phyloP scores from a whole-genome alignment of 64 coral and sea anemone genomes.

The Porites australiensis region DNA sequence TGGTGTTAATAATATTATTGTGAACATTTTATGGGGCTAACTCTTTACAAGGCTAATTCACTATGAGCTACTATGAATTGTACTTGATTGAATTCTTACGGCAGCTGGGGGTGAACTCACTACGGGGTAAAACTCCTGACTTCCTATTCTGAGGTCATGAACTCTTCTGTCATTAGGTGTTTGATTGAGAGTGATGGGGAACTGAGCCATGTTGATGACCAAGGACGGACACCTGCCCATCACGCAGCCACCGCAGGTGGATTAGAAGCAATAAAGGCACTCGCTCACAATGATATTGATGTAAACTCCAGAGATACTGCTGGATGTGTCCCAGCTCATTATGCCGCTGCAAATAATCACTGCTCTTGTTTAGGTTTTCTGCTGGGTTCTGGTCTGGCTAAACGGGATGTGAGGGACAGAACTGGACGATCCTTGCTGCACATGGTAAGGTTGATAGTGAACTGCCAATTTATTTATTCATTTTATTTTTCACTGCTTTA shows the following conservation, averaged over 20 bases:
- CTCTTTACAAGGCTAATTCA: no score
- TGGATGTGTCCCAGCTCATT: constrained; percentile 82
- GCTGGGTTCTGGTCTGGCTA: constrained; percentile 71
- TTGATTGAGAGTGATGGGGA: constrained; percentile 84
- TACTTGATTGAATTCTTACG: no score
- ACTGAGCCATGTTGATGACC: constrained; percentile 64
- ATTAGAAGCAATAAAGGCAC: constrained; percentile 81
- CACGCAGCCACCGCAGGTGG: constrained; percentile 76
- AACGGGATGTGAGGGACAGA: constrained; percentile 77
- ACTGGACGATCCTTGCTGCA: constrained; percentile 84
- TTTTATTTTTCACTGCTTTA: no score
- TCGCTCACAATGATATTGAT: constrained; percentile 87
- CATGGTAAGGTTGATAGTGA: constrained; percentile 62
- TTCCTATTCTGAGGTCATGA: no score
- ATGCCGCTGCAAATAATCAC: constrained; percentile 81
- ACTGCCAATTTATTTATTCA: no score
- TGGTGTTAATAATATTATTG: no score
- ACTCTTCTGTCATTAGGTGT: constrained; percentile 44
- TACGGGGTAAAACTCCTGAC: no score
- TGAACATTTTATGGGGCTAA: no score
- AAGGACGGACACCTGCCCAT: constrained; percentile 83
- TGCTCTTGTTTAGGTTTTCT: constrained; percentile 86
- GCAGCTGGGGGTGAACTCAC: no score
- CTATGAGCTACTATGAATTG: no score
- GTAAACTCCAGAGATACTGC: constrained; percentile 77